phyloP scores from a whole-genome alignment of 1,140 invertebrate species.

The Tyrophagus putrescentiae region DNA sequence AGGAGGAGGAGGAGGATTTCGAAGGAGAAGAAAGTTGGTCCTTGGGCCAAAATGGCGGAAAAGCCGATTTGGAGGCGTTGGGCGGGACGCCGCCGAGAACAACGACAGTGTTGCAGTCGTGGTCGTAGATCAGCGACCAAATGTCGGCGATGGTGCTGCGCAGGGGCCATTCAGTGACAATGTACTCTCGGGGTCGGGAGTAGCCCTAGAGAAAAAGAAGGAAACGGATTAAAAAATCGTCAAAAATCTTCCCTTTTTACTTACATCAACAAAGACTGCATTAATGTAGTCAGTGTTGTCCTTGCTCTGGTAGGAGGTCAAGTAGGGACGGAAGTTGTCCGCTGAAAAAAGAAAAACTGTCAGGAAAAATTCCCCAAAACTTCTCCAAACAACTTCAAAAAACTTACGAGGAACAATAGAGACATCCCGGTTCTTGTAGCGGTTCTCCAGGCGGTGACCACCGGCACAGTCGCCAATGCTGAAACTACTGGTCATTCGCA shows the following conservation, averaged over 20 bases:
- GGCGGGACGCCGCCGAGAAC: slow-evolving; percentile 64
- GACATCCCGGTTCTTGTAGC: slow-evolving; percentile 92
- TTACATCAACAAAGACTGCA: slow-evolving; percentile 94
- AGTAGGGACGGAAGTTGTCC: slow-evolving; percentile 90
- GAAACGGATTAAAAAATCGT: background rate
- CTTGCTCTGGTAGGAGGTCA: slow-evolving; percentile 83
- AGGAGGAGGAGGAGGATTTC: no score
- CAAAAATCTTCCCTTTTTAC: slow-evolving; percentile 35
- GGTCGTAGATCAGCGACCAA: slow-evolving; percentile 94
- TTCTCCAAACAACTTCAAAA: background rate
- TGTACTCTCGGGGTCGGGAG: slow-evolving; percentile 83
- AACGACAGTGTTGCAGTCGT: slow-evolving; percentile 88
- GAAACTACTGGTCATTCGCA: slow-evolving; percentile 80
- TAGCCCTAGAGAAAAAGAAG: slow-evolving; percentile 54
- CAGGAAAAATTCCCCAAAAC: slow-evolving; percentile 2
- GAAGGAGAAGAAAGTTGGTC: no score
- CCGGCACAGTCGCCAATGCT: slow-evolving; percentile 97
- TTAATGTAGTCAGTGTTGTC: slow-evolving; percentile 97
- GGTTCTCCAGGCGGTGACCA: slow-evolving; percentile 85
- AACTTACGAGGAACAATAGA: slow-evolving; percentile 87
- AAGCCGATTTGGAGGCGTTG: slow-evolving; percentile 44
- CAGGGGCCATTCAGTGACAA: slow-evolving; percentile 93
- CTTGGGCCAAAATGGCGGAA: slow-evolving; percentile 83
- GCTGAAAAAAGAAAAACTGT: slow-evolving; percentile 46
- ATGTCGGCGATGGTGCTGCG: slow-evolving; percentile 79